phyloP scores from a whole-genome alignment of 2,797 vertebrate genomes.

The Pterois miles region DNA sequence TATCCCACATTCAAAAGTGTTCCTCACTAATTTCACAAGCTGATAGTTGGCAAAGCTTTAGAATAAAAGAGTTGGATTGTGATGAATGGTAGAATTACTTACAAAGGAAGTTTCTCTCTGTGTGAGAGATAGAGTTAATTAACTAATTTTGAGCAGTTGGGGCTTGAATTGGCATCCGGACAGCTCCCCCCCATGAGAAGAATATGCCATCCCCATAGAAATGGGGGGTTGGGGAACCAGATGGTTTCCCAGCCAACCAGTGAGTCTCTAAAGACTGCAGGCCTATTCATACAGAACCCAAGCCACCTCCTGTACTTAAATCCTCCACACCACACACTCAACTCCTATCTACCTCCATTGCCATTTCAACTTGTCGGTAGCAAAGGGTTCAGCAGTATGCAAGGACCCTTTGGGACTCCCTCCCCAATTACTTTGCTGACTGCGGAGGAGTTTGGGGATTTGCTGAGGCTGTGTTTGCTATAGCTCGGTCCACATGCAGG shows the following conservation, averaged over 20 bases:
- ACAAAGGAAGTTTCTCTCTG: slow-evolving; percentile 62
- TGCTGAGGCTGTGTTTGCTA: slow-evolving; percentile 66
- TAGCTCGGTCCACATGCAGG: slow-evolving; percentile 62
- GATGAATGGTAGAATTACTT: slow-evolving; percentile 62
- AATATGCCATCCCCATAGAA: slow-evolving; percentile 68
- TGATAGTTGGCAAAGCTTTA: slow-evolving; percentile 60
- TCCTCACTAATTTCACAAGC: slow-evolving; percentile 60
- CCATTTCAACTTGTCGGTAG: slow-evolving; percentile 71
- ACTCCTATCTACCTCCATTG: slow-evolving; percentile 61
- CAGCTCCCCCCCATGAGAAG: slow-evolving; percentile 37
- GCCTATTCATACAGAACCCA: slow-evolving; percentile 63
- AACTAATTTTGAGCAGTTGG: slow-evolving; percentile 68
- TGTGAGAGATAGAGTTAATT: slow-evolving; percentile 76
- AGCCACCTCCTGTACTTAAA: slow-evolving; percentile 55
- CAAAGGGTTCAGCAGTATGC: slow-evolving; percentile 57
- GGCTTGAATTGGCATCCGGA: slow-evolving; percentile 64
- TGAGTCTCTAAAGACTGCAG: slow-evolving; percentile 60
- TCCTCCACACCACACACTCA: slow-evolving; percentile 20
- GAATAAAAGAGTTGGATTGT: slow-evolving; percentile 59
- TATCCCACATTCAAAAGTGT: slow-evolving; percentile 31
- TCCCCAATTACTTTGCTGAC: slow-evolving; percentile 82
- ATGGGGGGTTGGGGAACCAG: slow-evolving; percentile 64
- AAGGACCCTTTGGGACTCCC: slow-evolving; percentile 77
- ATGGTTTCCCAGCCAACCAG: slow-evolving; percentile 77
- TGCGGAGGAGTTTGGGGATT: slow-evolving; percentile 70